Conservation (phyloP, 1,140 invertebrate species). For the Aricia agestis region DNA sequence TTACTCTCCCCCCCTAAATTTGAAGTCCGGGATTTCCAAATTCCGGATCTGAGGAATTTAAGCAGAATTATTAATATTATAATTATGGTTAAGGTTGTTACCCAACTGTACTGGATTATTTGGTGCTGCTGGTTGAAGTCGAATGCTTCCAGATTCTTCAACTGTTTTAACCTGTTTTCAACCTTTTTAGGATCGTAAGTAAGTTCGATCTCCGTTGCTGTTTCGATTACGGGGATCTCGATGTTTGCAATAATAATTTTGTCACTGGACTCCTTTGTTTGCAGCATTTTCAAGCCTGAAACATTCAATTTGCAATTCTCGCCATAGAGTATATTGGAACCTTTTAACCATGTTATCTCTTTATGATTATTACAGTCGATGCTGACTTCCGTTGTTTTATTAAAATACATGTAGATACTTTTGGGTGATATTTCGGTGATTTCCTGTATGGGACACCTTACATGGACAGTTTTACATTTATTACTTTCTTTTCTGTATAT, state of each 20-base stretch:
- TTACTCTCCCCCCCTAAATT: slow-evolving; percentile 23
- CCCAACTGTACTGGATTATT: background rate
- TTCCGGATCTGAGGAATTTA: slow-evolving; percentile 17
- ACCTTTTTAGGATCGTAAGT: slow-evolving; percentile 20
- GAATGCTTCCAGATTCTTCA: slow-evolving; percentile 13
- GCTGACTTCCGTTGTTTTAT: background rate
- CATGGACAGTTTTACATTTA: slow-evolving; percentile 24
- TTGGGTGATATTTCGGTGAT: slow-evolving; percentile 25
- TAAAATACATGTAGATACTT: slow-evolving; percentile 24
- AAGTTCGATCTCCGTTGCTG: slow-evolving; percentile 12
- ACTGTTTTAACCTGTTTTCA: slow-evolving; percentile 17
- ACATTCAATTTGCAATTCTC: slow-evolving; percentile 18
- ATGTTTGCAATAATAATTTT: slow-evolving; percentile 1
- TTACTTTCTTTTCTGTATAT: slow-evolving; percentile 24
- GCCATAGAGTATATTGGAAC: slow-evolving; percentile 17
- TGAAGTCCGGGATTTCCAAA: slow-evolving; percentile 17
- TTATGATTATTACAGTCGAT: too few species aligned
- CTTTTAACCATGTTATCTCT: slow-evolving; percentile 13
- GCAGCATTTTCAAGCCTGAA: slow-evolving; percentile 16
- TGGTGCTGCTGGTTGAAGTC: background rate
- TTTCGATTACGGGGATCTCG: slow-evolving; percentile 3
- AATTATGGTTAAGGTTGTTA: background rate
- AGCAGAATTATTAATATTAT: slow-evolving; percentile 5
- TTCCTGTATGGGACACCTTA: slow-evolving; percentile 25
- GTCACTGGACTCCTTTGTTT: background rate